Percentiles rank a stretch among this genome's conserved stretches.
Conservation (phyloP, 1,140 invertebrate species). For the Bilobella aurantiaca region DNA sequence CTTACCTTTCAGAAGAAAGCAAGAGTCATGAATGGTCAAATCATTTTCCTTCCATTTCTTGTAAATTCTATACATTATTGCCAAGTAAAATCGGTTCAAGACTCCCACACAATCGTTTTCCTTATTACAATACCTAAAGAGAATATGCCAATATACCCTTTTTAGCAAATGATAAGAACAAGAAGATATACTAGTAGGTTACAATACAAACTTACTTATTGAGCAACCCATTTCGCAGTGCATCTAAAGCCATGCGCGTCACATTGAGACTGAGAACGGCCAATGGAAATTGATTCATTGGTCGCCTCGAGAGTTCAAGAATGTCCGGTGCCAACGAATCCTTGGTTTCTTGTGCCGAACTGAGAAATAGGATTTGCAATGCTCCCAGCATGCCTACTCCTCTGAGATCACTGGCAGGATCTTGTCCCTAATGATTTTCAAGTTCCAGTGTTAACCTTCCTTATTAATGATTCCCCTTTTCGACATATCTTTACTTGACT, state of each 20-base stretch:
- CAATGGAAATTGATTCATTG: constrained; percentile 47
- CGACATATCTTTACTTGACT: too few relatives aligned
- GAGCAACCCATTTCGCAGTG: constrained; percentile 5
- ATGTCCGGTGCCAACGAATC: constrained; percentile 42
- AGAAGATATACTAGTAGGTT: too few relatives aligned
- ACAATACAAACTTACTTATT: constrained; percentile 12
- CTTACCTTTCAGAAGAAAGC: too few relatives aligned
- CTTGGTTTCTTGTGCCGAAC: constrained; percentile 39
- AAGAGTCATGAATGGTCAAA: constrained; percentile 46
- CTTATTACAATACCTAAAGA: constrained; percentile 43
- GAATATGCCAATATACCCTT: background rate
- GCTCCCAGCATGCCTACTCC: constrained; percentile 46
- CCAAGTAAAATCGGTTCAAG: constrained; percentile 46
- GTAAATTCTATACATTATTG: constrained; percentile 42
- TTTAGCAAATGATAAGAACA: background rate
- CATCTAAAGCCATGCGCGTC: background rate
- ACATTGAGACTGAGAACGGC: constrained; percentile 46
- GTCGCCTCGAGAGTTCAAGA: constrained; percentile 44
- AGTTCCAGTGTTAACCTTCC: too few relatives aligned
- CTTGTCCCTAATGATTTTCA: constrained; percentile 39
- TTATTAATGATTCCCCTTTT: too few relatives aligned
- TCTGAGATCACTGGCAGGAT: constrained; percentile 48
- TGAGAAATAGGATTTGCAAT: constrained; percentile 42
- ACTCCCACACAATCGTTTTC: constrained; percentile 41
- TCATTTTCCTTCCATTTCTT: constrained; percentile 44